Conservation (phyloP, 1,140 invertebrate genomes). For the Pseudomyrmex pallidus region DNA sequence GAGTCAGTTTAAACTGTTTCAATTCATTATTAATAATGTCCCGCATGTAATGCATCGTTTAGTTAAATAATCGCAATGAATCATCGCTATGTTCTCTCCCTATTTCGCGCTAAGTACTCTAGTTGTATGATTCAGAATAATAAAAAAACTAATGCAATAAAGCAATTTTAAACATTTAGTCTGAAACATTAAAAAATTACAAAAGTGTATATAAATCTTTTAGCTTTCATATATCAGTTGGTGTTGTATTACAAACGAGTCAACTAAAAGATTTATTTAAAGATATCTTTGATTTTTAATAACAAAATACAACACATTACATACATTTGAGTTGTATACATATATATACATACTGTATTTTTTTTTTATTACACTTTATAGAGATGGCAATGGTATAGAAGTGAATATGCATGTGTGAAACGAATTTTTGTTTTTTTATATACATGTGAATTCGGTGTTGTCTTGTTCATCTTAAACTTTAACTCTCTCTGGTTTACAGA, state of each 20-base stretch:
- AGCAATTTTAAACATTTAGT: not conserved
- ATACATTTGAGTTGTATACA: constrained; percentile 23
- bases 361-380: constrained; percentile 38
- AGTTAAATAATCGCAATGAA: constrained; percentile 2
- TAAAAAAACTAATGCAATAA: not conserved
- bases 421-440: not conserved
- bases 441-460: not conserved
- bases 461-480: too few species aligned
- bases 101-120: not conserved
- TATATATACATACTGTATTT: constrained; percentile 12
- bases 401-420: not conserved
- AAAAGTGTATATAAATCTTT: too few species aligned
- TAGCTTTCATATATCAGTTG: too few species aligned
- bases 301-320: constrained; percentile 42
- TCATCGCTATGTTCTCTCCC: not conserved
- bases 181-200: too few species aligned
- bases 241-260: too few species aligned
- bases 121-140: not conserved
- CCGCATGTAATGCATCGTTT: too few species aligned
- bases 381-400: not conserved
- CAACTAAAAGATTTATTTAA: constrained; percentile 21
- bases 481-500: too few species aligned
- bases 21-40: too few species aligned
- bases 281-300: constrained; percentile 45
- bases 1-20: too few species aligned